Conservation (phyloP, 2,113 vertebrate species). For the Urocolius indicus region DNA sequence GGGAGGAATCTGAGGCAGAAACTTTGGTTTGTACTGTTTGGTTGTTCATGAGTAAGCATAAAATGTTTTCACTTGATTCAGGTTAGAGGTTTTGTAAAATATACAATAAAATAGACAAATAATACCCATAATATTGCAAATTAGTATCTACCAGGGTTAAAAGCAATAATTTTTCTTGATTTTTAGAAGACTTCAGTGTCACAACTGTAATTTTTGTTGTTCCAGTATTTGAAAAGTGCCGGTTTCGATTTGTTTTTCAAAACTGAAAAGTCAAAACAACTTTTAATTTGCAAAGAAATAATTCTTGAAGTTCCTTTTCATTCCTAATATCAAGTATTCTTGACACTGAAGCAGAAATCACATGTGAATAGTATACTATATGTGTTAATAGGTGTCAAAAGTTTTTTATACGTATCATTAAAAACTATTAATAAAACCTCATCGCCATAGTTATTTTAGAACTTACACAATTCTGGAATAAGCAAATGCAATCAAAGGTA, state of each 20-base stretch:
- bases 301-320: neutral
- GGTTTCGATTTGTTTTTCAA: neutral
- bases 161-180: neutral
- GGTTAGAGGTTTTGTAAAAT: neutral
- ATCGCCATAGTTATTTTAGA: neutral
- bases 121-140: neutral
- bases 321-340: neutral
- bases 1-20: neutral
- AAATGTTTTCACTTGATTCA: neutral
- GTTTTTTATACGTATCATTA: neutral
- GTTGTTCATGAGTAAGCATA: neutral
- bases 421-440: neutral
- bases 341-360: neutral
- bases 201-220: neutral
- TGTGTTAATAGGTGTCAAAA: neutral
- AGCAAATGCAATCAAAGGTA: neutral
- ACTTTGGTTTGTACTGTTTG: neutral
- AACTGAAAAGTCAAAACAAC: neutral
- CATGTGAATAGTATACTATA: neutral
- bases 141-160: neutral
- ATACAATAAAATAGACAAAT: neutral
- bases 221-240: neutral
- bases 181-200: neutral
- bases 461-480: neutral
- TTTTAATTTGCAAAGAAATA: neutral